A percentile compares a stretch with the other conserved stretches of the same genome.
Evolutionary conservation across 2,797 vertebrate genomes (phyloP).

Genomic region (Hirundo rustica): DNA sequence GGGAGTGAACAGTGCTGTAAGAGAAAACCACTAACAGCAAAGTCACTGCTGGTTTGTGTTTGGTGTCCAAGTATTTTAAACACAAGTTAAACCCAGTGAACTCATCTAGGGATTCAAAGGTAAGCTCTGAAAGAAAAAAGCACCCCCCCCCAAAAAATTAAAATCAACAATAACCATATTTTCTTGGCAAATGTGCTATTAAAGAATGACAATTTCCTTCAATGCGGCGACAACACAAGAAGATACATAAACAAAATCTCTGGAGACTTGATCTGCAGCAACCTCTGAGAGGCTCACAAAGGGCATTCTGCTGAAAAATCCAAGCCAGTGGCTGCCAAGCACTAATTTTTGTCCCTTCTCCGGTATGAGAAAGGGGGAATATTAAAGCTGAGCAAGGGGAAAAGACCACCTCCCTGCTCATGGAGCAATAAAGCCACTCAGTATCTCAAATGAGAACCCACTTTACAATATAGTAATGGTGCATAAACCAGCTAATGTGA

Average conservation of each 20-base stretch:
- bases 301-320: neutral
- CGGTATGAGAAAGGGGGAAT: neutral
- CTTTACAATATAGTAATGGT: neutral
- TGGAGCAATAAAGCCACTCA: neutral
- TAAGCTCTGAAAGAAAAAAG: neutral
- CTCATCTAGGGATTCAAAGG: neutral
- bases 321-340: neutral
- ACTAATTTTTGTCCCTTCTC: neutral
- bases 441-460: neutral
- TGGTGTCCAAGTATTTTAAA: neutral
- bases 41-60: neutral
- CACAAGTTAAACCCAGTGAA: neutral
- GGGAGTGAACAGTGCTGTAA: accelerated
- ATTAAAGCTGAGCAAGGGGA: neutral
- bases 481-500: conserved; percentile 15
- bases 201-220: neutral
- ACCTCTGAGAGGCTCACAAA: neutral
- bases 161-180: neutral
- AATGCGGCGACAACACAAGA: neutral
- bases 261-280: neutral
- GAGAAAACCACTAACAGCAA: neutral
- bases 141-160: neutral
- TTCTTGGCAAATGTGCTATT: neutral
- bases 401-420: neutral
- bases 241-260: neutral